These are phyloP conservation scores for Semnornis frantzii DNA, from an alignment of 2,113 vertebrate species.

Conservation along the genomic window DNA sequence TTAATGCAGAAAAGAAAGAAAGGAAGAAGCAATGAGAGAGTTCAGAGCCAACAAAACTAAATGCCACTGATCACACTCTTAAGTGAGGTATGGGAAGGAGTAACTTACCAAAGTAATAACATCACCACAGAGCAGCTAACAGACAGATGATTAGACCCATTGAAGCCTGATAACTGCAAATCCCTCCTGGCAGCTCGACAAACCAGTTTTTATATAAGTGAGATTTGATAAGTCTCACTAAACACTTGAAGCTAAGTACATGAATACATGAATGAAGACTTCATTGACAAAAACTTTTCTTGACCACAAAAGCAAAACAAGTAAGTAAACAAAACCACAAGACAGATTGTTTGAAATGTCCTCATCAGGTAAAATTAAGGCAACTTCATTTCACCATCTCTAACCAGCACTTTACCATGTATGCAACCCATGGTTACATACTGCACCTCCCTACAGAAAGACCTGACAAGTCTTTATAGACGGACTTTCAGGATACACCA, in stretches of 20 bases:
- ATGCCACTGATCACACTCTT: not conserved
- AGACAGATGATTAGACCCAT: not conserved
- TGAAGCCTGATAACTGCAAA: not conserved
- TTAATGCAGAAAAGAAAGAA: not conserved
- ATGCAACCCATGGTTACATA: not conserved
- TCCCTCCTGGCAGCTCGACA: not conserved
- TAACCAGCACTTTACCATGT: not conserved
- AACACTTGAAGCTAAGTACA: not conserved
- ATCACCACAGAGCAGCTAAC: not conserved
- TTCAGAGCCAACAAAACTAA: not conserved
- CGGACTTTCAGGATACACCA: not conserved
- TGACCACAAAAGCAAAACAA: not conserved
- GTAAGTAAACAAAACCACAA: not conserved
- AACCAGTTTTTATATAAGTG: not conserved
- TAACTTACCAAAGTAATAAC: not conserved
- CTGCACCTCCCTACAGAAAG: not conserved
- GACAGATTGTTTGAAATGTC: not conserved
- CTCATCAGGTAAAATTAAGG: not conserved
- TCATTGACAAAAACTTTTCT: not conserved
- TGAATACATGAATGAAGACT: accelerated
- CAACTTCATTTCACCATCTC: not conserved
- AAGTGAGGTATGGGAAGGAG: not conserved
- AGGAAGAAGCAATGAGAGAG: not conserved
- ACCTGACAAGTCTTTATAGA: not conserved
- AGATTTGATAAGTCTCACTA: not conserved